Evolutionary conservation across 2,888 invertebrate species (phyloP), one percentile per base, ranked within the genome.

Genomic region (Diloba caeruleocephala): DNA sequence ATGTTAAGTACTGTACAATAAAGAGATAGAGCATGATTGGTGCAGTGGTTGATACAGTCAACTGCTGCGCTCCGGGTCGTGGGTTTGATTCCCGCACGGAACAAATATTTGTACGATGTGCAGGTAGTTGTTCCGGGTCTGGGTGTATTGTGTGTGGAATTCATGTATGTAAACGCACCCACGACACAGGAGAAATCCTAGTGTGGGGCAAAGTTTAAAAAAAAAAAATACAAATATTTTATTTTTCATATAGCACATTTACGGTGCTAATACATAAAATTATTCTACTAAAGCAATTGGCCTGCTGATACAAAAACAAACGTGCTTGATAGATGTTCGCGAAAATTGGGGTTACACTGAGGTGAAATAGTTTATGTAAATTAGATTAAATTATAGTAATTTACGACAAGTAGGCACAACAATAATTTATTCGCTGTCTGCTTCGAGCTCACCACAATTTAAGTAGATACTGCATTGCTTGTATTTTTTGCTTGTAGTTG

Each of bases 311-410:
- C 54, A 48, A 53, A 58, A 64, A 64, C 41, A 54, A 68, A 59
- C 58, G 65, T 49, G 25, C 50, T 54, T 63, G 61, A 63, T 63
- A 69, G 69, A 56, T 63, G 50, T 21, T 51, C 7, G 48, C 58
- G 70, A 67, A 61, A 71, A 60, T 71, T 53, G 55, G 49, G 49
- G 71, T 67, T 60, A 46, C 33, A 50, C 13, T 52, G 38, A 67
- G 71, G 62, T 67, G 43, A 71, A 71, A 60, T 55, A 44, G 61
- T 71, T 66, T 67, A 71, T 67, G 67, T 50, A 67, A 71, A 67
- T 67, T 60, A 37, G 45, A 50, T 60, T 55, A 60, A 71, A 71
- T 67, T 71, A 71, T 60, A 67, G 68, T 44, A 32, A 67, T 67
- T 67, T 50, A 52, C 33, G 29, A 31, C 31, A 56, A 64, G 64